A percentile compares a stretch with the other conserved stretches of the same genome.
phyloP scores from a whole-genome alignment of 2,888 invertebrate species.

The Caenorhabditis afra region DNA sequence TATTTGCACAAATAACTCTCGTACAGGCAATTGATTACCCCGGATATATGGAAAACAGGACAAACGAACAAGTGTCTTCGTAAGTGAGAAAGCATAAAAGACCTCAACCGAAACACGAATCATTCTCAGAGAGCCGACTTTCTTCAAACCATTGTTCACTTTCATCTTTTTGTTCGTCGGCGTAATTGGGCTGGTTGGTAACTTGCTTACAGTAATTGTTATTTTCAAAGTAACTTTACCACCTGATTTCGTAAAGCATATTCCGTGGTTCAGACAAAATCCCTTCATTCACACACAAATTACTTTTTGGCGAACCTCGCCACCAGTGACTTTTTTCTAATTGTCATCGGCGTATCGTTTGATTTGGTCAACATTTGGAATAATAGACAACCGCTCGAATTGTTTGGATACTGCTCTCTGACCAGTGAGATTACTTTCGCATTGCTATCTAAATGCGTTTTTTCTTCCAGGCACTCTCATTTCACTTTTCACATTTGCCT shows the following conservation, averaged over 20 bases:
- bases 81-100: conserved; percentile 2
- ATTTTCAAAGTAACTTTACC: conserved; percentile 56
- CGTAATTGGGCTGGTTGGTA: conserved; percentile 76
- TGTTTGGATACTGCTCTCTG: conserved; percentile 76
- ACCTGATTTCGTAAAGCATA: too few species aligned
- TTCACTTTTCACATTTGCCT: conserved; percentile 78
- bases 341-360: conserved; percentile 78
- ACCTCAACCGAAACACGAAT: background rate
- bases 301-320: conserved; percentile 79
- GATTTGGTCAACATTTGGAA: conserved; percentile 77
- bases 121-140: conserved; percentile 34
- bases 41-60: conserved; percentile 3
- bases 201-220: conserved; percentile 73
- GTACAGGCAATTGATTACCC: conserved; percentile 20
- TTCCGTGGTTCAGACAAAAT: conserved; percentile 63
- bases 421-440: conserved; percentile 72
- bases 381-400: conserved; percentile 64
- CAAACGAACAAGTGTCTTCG: conserved; percentile 7
- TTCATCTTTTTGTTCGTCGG: conserved; percentile 75
- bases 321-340: conserved; percentile 70
- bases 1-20: conserved; percentile 36
- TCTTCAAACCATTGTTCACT: conserved; percentile 67
- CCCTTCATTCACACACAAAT: conserved; percentile 79
- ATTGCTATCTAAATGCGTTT: background rate
- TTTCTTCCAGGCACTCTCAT: conserved; percentile 73